Evolutionary conservation across 2,888 invertebrate genomes (phyloP).

Genomic region (Lumbricus terrestris): DNA sequence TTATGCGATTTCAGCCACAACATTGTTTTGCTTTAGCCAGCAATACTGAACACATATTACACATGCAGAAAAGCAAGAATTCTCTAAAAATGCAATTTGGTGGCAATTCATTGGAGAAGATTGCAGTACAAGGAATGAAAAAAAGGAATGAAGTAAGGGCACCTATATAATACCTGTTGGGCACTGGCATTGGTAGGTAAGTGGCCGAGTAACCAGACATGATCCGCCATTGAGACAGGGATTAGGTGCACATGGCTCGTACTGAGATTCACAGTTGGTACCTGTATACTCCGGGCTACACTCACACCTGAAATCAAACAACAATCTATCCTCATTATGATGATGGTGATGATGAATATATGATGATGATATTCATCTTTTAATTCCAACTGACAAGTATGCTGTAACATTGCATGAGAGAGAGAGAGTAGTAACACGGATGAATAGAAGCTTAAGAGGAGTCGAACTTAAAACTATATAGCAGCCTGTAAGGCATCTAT

Average conservation of each 20-base stretch:
- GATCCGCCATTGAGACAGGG: slow-evolving; percentile 57
- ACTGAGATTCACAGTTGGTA: slow-evolving; percentile 85
- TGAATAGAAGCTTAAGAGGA: too few species aligned
- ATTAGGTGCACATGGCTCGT: slow-evolving; percentile 69
- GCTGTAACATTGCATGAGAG: too few species aligned
- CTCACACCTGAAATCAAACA: slow-evolving; percentile 67
- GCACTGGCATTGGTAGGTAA: slow-evolving; percentile 53
- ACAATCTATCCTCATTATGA: background rate
- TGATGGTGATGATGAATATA: too few species aligned
- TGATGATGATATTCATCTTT: too few species aligned
- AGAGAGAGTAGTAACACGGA: too few species aligned
- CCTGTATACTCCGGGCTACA: slow-evolving; percentile 90
- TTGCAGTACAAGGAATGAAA: background rate
- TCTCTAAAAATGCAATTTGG: background rate
- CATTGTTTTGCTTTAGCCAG: too few species aligned
- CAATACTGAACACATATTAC: too few species aligned
- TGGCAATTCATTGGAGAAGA: background rate
- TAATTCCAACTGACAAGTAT: too few species aligned
- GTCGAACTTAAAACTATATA: too few species aligned
- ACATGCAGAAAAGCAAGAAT: background rate
- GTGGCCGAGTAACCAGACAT: slow-evolving; percentile 47
- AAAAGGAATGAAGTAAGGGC: background rate
- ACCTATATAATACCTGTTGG: slow-evolving; percentile 47
- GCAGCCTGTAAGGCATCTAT: too few species aligned
- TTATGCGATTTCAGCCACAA: too few species aligned